Evolutionary conservation across 2,888 invertebrate genomes (phyloP).

Genomic region (Amblyjoppa fuscipennis): DNA sequence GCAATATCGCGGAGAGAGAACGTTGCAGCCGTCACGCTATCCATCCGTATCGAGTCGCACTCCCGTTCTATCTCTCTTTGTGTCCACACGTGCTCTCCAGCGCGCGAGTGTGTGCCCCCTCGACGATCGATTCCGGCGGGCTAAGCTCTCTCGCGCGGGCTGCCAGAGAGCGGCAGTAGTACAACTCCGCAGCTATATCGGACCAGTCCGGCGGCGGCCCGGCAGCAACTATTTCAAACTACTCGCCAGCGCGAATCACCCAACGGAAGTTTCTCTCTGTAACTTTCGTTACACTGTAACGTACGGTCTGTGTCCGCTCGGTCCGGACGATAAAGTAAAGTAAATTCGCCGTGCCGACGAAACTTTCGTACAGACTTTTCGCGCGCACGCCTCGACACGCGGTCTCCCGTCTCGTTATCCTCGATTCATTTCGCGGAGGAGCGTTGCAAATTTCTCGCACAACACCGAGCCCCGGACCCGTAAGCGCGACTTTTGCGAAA

Average conservation of each 20-base stretch:
- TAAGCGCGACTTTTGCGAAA: background rate
- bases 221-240: constrained; percentile 61
- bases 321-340: background rate
- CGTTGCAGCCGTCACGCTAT: background rate
- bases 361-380: background rate
- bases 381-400: background rate
- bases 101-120: constrained; percentile 50
- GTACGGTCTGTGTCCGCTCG: background rate
- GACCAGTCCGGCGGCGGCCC: constrained; percentile 23
- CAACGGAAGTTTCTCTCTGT: constrained; percentile 52
- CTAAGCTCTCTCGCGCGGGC: constrained; percentile 28
- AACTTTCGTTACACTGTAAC: constrained; percentile 38
- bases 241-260: constrained; percentile 51
- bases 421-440: background rate
- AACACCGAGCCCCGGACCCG: background rate
- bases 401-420: constrained; percentile 7
- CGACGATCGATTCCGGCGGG: constrained; percentile 62
- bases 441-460: constrained; percentile 3
- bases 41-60: constrained; percentile 19
- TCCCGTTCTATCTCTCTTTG: constrained; percentile 49
- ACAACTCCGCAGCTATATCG: constrained; percentile 58
- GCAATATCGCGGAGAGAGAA: constrained; percentile 1
- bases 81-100: constrained; percentile 59
- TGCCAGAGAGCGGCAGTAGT: constrained; percentile 42
- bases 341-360: background rate